Conservation (phyloP, 1,140 invertebrate genomes). For the Temnothorax curvispinosus region DNA sequence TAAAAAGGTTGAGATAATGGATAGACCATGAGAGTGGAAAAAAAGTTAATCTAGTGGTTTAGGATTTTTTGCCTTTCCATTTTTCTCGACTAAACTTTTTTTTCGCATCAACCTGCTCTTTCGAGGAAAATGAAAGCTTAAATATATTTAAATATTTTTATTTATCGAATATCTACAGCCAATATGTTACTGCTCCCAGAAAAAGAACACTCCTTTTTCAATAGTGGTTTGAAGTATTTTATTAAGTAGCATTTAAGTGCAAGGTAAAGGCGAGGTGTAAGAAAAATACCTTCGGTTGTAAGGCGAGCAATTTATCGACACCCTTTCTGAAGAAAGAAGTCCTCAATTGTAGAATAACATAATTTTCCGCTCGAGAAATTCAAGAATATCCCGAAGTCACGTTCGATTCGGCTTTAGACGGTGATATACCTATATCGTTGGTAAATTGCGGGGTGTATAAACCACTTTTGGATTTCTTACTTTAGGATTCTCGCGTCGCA, state of each 20-base stretch:
- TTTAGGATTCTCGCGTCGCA: not conserved
- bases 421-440: not conserved
- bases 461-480: conserved; percentile 21
- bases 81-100: not conserved
- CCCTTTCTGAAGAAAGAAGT: not conserved
- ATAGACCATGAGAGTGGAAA: not conserved
- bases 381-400: not conserved
- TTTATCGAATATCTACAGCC: not conserved
- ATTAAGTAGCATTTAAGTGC: not conserved
- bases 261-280: not conserved
- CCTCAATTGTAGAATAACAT: not conserved
- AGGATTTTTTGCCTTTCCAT: not conserved
- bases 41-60: conserved; percentile 16
- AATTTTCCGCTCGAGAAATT: conserved; percentile 34
- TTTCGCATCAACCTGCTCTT: not conserved
- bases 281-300: not conserved
- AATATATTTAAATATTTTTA: not conserved
- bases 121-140: not conserved
- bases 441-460: not conserved
- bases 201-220: not conserved
- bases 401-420: not conserved
- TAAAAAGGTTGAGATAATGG: conserved; percentile 34
- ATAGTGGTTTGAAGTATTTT: not conserved
- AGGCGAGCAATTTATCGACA: not conserved
- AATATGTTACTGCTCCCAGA: not conserved